Conservation (phyloP, 2,888 invertebrate species). For the Steinernema scapterisci region DNA sequence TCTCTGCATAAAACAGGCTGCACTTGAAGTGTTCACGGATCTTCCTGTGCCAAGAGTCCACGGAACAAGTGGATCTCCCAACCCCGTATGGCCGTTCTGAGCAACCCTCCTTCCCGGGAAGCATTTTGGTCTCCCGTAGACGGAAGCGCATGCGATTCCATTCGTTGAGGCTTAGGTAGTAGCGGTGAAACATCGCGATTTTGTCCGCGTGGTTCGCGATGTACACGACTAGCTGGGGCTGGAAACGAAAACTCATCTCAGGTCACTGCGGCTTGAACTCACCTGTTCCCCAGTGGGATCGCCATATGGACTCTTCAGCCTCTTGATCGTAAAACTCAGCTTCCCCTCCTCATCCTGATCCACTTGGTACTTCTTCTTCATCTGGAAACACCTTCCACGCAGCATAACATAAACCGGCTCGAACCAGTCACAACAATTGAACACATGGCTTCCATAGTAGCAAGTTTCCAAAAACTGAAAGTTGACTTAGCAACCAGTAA, state of each 20-base stretch:
- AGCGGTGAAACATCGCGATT: constrained; percentile 34
- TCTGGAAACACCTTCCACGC: not conserved
- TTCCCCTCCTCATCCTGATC: constrained; percentile 28
- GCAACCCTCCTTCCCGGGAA: constrained; percentile 37
- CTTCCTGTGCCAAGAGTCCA: constrained; percentile 36
- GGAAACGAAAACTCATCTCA: not conserved
- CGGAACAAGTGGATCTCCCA: constrained; percentile 35
- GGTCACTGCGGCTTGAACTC: not conserved
- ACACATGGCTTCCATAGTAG: not conserved
- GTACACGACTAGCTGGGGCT: constrained; percentile 38
- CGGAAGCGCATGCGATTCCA: constrained; percentile 31
- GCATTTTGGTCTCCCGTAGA: constrained; percentile 33
- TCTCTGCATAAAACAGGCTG: constrained; percentile 36
- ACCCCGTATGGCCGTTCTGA: constrained; percentile 1
- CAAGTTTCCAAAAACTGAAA: not conserved
- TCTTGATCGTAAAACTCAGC: constrained; percentile 32
- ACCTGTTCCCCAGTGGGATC: constrained; percentile 33
- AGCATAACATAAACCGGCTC: constrained; percentile 6
- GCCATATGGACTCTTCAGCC: constrained; percentile 32
- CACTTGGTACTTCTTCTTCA: not conserved
- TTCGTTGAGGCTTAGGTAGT: constrained; percentile 35
- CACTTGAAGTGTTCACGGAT: constrained; percentile 39
- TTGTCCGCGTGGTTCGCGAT: constrained; percentile 31
- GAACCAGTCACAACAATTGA: constrained; percentile 22
- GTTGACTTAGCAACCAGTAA: not conserved